Conservation (phyloP, 2,888 invertebrate species). For the Sipha maydis region DNA sequence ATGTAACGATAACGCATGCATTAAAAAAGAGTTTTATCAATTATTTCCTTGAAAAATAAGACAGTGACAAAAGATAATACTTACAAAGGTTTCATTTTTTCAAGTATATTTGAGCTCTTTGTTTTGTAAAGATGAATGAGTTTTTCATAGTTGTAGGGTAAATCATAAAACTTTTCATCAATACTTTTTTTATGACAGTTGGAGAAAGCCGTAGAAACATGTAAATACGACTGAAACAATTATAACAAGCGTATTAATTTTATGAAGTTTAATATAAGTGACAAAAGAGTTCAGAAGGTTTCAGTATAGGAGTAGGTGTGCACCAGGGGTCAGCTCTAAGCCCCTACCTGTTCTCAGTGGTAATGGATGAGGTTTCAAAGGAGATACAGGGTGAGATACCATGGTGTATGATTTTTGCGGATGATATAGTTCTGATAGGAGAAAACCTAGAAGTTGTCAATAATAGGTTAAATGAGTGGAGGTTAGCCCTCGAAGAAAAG, state of each 20-base stretch:
- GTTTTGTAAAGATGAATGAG: slow-evolving; percentile 63
- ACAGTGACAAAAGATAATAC: background rate
- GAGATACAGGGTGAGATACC: too few species aligned
- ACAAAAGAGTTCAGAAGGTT: too few species aligned
- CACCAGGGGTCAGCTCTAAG: too few species aligned
- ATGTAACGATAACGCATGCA: background rate
- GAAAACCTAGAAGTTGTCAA: too few species aligned
- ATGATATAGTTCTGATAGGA: too few species aligned
- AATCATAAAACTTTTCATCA: slow-evolving; percentile 64
- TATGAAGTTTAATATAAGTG: background rate
- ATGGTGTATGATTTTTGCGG: too few species aligned
- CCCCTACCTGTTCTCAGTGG: too few species aligned
- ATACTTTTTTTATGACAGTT: slow-evolving; percentile 63
- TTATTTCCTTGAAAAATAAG: too few species aligned
- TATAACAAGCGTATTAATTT: background rate
- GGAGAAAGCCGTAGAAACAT: slow-evolving; percentile 65
- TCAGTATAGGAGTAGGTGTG: too few species aligned
- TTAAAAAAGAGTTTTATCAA: background rate
- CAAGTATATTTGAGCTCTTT: slow-evolving; percentile 63
- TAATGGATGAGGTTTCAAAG: too few species aligned
- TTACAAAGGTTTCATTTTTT: slow-evolving; percentile 68
- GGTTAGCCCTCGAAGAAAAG: too few species aligned
- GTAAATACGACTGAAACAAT: slow-evolving; percentile 63
- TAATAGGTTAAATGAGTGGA: too few species aligned
- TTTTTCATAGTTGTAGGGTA: slow-evolving; percentile 63